Base-by-base conservation (phyloP, 1,140 invertebrate species). In the Mamestra configurata region DNA sequence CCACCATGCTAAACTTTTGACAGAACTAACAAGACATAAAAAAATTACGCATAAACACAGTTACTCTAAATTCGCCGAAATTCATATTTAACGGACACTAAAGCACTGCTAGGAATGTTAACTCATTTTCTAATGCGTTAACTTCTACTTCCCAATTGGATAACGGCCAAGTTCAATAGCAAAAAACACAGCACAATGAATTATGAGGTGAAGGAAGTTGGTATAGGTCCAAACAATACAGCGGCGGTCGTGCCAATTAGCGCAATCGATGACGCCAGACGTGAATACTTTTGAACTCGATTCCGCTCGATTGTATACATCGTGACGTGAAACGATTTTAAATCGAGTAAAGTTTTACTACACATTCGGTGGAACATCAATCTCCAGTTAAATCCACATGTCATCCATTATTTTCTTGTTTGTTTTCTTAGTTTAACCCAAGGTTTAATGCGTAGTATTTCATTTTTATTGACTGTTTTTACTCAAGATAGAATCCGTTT, bases 171-270 rank as follows among this genome's bases (percentile, higher is more conserved):
- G 70, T 72, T 72, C 51, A 55, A 53, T 72, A 72, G 22, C 70
- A 51, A 72, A 55, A 55, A 72, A 72, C 18, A 46, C 27, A 49
- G 55, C 70, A 49, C 70, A 55, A 53, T 72, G 70, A 72, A 31
- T 72, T 72, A 72, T 51, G 70, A 72, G 70, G 43, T 72, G 24
- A 72, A 72, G 70, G 70, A 72, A 72, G 46, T 72, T 72, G 70
- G 70, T 72, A 72, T 55, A 72, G 70, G 51, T 72, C 70, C 70
- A 72, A 72, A 72, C 27, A 72, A 37, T 37, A 72, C 49, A 72
- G 10, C 18, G 31, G 43, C 8, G n/a, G 20, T 27, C 31, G 70
- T 70, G 70, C 70, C 70, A 72, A 72, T 72, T 72, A 72, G 46
- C 70, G 18, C 46, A 72, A 55, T 72, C 18, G 70, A 22, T 37